Evolutionary conservation across 2,113 vertebrate species (phyloP).

Genomic region (Psilopogon haemacephalus): DNA sequence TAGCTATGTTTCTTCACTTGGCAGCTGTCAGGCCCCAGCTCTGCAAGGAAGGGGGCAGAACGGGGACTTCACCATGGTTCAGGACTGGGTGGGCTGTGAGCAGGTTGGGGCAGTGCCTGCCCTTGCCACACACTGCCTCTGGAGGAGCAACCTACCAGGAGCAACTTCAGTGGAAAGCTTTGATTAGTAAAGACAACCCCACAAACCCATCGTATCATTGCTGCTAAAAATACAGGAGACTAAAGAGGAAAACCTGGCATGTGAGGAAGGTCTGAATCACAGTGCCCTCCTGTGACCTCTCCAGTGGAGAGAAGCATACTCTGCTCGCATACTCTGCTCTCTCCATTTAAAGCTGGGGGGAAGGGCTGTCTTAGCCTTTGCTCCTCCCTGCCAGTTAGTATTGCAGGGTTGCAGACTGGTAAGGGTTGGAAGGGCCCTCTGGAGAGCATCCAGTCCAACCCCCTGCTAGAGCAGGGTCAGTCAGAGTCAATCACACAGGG

Average conservation of each 20-base stretch:
- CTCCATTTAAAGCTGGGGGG: background rate
- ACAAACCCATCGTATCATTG: background rate
- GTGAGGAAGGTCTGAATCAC: background rate
- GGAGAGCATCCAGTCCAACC: too few species aligned
- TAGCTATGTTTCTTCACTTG: background rate
- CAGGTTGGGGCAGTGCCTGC: background rate
- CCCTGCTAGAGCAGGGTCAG: too few species aligned
- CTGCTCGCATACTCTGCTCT: accelerated
- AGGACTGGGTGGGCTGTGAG: background rate
- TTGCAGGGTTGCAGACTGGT: too few species aligned
- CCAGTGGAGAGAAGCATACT: background rate
- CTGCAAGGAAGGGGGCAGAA: background rate
- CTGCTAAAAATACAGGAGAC: background rate
- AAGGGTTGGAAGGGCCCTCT: too few species aligned
- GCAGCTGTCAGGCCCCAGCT: background rate
- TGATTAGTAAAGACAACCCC: too few species aligned
- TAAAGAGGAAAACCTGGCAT: background rate
- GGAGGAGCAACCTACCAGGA: background rate
- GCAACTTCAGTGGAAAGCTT: too few species aligned
- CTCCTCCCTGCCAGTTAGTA: background rate
- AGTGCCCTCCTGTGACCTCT: background rate
- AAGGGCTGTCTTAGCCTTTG: background rate
- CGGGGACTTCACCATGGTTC: accelerated
- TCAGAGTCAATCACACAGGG: too few species aligned
- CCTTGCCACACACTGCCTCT: background rate